Evolutionary conservation across 2,888 invertebrate species (phyloP), one percentile per base, ranked within the genome.

Genomic region (Thecocarcelia acutangulata): DNA sequence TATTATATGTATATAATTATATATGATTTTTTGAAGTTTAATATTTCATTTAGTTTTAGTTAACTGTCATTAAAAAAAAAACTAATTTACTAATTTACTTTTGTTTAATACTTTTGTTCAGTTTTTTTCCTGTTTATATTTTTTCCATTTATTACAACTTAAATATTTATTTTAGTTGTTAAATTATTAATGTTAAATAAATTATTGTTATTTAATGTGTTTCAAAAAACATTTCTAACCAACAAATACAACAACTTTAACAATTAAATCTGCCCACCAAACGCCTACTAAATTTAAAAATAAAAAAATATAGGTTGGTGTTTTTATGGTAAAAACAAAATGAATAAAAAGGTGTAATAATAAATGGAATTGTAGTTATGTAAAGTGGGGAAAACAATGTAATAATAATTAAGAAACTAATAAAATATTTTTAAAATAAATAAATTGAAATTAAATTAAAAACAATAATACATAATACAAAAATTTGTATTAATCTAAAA

Each of bases 231-330:
- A 68, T n/a, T n/a, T n/a, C n/a, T n/a, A 66, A 59, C 17, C 54
- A 33, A 17, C 19, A 40, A 69, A 63, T 24, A n/a, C n/a, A n/a
- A n/a, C 28, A 28, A 28, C 37, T 42, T 50, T 48, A 11, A 48
- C 13, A 70, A 64, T 54, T 54, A 68, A 52, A 56, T 54, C 9
- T 13, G 50, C 19, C 46, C 1, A 59, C 59, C 46, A 80, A 72
- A 80, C 75, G 75, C 75, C 80, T 76, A 70, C 59, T 61, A 76
- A 74, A 78, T 3, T 5, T 24, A 56, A 68, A 19, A 50, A n/a
- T 24, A 52, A 12, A 19, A 8, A 44, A 40, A 40, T 28, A 33
- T 50, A 66, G 48, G 42, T 56, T 61, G 24, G 56, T 52, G 33
- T 66, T 77, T 66, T 58, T 46, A 21, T 58, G 33, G 3, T 69